Percentiles rank a stretch among this genome's conserved stretches.
phyloP scores from a whole-genome alignment of 2,113 vertebrate genomes.

The Epinephelus moara region DNA sequence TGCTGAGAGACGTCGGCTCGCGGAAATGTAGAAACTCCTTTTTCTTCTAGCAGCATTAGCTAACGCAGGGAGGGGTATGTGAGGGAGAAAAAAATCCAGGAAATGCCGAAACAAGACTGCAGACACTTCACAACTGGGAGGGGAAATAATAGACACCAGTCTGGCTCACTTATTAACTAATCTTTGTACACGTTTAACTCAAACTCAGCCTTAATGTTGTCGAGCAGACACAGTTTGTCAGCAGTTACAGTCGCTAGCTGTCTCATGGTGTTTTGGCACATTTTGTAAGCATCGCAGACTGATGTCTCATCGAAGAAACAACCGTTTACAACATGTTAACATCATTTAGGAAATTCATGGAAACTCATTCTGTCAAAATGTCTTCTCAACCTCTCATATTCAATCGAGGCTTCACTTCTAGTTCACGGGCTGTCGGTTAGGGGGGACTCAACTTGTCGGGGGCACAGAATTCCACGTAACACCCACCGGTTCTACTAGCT shows the following conservation, averaged over 20 bases:
- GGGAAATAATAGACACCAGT: not conserved
- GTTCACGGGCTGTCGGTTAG: not conserved
- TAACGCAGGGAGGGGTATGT: constrained; percentile 55
- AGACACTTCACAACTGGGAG: constrained; percentile 7
- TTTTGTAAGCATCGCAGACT: not conserved
- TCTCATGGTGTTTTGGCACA: constrained; percentile 14
- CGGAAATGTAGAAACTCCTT: constrained; percentile 37
- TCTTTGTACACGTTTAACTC: rapidly evolving
- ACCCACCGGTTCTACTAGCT: not conserved
- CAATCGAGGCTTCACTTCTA: rapidly evolving
- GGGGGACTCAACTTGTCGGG: not conserved
- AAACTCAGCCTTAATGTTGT: not conserved
- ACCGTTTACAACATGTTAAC: not conserved
- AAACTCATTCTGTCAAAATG: not conserved
- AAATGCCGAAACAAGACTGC: constrained; percentile 67
- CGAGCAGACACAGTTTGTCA: not conserved
- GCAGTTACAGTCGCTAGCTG: not conserved
- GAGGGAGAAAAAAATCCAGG: constrained; percentile 61
- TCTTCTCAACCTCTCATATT: rapidly evolving
- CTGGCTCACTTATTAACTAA: not conserved
- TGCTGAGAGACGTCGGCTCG: not conserved
- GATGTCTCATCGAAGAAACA: not conserved
- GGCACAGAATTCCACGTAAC: not conserved
- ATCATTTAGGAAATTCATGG: not conserved
- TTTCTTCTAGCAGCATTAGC: constrained; percentile 41